Evolutionary conservation across 1,140 invertebrate species (phyloP), one percentile per base, ranked within the genome.

Genomic region (Holcopasites calliopsidis): DNA sequence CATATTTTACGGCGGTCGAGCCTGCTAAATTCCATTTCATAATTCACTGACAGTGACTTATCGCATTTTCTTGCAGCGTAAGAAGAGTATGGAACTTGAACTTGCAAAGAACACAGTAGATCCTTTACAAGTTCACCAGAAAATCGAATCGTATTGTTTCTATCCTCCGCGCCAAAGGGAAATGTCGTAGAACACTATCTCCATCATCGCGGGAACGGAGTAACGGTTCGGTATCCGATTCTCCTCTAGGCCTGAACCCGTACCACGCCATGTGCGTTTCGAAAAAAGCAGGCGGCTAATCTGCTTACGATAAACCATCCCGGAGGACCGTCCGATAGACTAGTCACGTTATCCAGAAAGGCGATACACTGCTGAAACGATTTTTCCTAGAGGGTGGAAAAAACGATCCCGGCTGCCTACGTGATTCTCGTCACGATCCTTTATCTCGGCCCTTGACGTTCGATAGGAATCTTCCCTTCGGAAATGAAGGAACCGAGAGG

Each of bases 301-400:
- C 62, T 66, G 71, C 61, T 66, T 66, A 66, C 50, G 71, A 74
- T 74, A 74, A 57, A 35, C 18, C 31, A 26, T 33, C 23, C 35
- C 70, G 4, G 23, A 28, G 49, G 44, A 33, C 18, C 60, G 61
- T 66, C 38, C 50, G 61, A 66, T 55, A 52, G 47, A 1, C 44
- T 0, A 18, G 6, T 21, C 18, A 55, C 50, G 18, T 23, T 38
- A 28, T 28, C 42, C 26, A 1, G 21, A 7, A 6, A 26, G 26
- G 0, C 57, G 28, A 49, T 21, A 31, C 16, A 28, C 31, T 4
- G 10, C 31, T 7, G 13, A 16, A n/a, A 18, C 35, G 49, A 55
- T 2, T 66, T 66, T 74, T 74, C 61, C 62, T 8, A 7, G 11
- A 4, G 23, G 13, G 11, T 42, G 54, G 69, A 38, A 77, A 72